Base-by-base conservation (phyloP, 2,888 invertebrate species). In the Agrochola lota region DNA sequence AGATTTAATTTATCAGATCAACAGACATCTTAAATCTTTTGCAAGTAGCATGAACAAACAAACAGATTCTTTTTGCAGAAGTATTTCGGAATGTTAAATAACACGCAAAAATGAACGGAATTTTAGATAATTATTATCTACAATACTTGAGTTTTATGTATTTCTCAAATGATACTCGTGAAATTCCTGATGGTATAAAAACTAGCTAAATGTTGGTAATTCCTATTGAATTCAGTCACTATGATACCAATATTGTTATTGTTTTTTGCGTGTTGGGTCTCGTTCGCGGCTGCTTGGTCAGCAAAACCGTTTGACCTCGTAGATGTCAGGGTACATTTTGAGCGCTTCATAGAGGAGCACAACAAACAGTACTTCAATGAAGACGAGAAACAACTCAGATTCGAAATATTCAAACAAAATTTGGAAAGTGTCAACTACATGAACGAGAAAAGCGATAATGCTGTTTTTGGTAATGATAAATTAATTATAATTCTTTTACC, bases 381-480 rank as follows among this genome's bases (percentile, higher is more conserved):
- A 40, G 17, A 12, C 23, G 73, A 75, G 17, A 73, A 73, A 17
- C 52, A 73, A 73, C 23, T 17, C 26, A 75, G 74, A 62, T 73
- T 52, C 23, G 11, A 74, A 49, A 75, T 60, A 62, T 71, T 71
- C 20, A 74, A 60, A 49, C 26, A 20, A 30, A 74, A 74, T 49
- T 49, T 72, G 12, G 23, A 60, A 26, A 49, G 23, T 30, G 59
- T 40, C 40, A 73, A 60, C 20, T 3, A 9, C 17, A 30, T 62
- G 73, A 74, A 74, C 43, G 43, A 74, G 57, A 57, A 57, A 63
- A 74, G 74, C 9, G 12, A 74, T n/a, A 17, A 71, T 46, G 74
- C 74, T 74, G 73, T 74, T 57, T 74, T 63, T 70, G 74, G 74
- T 74, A 57, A 68, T 52, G 2, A 55, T 11, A 69, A 20, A n/a